Base-by-base conservation (phyloP, 2,797 vertebrate species). In the Sebastes kiyomatsui region DNA sequence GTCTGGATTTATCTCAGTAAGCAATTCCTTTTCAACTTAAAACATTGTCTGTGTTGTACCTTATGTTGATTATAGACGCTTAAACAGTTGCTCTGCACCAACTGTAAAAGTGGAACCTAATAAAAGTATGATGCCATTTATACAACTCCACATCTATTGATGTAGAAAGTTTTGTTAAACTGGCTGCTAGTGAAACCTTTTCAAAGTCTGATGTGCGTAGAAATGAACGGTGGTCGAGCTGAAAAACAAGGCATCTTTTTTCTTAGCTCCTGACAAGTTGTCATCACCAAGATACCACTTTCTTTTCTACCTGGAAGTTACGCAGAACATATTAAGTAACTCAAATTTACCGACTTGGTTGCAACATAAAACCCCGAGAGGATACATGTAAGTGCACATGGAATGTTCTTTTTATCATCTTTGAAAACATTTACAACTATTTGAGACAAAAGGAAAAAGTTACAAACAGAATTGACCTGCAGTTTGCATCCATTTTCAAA, bases 401-500 rank as follows among this genome's bases (percentile, higher is more conserved):
- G 88, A 94, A 94, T 93, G 92, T 94, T 93, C 79, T 93, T 93
- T 92, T 94, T 94, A 94, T 95, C 85, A 88, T 94, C 94, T 95
- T 95, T 93, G 85, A 90, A 94, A 96, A 95, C 95, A 96, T 95
- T 94, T 97, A 96, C 96, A 98, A 93, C 96, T 97, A 97, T 96
- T 96, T 95, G 96, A 95, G 96, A 98, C 96, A 97, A 96, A 96
- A 94, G 84, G 82, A 82, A 95, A 96, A 95, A 95, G 96, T 97
- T 96, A 98, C 97, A 98, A 96, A 96, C 95, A 96, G 96, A 97
- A 96, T 97, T 96, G 96, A 97, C 96, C 95, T 96, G 95, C 95
- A 96, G 95, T 96, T 96, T 96, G 95, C 95, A 97, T 97, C 96
- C 96, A 95, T 98, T 98, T 97, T 96, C 90, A 94, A 96, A 96